Percentiles rank a stretch among this genome's conserved stretches.
Evolutionary conservation across 1,140 invertebrate genomes (phyloP).

Genomic region (Ostrea denselamellosa): DNA sequence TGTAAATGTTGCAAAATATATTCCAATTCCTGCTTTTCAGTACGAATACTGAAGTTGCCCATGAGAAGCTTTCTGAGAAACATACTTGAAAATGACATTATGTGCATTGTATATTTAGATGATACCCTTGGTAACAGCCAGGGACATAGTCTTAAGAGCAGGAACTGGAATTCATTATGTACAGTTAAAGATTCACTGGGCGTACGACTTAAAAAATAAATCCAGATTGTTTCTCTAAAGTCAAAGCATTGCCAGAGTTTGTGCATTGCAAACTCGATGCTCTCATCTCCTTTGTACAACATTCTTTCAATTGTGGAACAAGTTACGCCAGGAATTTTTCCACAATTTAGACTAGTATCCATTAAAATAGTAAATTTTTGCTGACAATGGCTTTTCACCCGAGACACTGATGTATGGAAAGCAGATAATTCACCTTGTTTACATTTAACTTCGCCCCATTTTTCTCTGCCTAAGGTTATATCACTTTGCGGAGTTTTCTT

Average conservation of each 20-base stretch:
- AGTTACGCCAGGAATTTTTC: neutral
- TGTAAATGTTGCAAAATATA: neutral
- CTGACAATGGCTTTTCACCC: neutral
- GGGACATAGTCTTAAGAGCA: neutral
- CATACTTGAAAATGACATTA: neutral
- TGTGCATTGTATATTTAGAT: neutral
- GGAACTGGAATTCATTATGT: neutral
- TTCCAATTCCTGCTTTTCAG: neutral
- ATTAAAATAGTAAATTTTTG: neutral
- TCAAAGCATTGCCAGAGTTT: neutral
- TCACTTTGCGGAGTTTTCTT: neutral
- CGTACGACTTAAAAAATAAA: neutral
- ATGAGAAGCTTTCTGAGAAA: neutral
- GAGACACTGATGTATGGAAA: neutral
- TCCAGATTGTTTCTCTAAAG: neutral
- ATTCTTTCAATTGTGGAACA: neutral
- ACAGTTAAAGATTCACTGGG: neutral
- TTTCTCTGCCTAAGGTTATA: neutral
- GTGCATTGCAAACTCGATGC: neutral
- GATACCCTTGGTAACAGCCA: neutral
- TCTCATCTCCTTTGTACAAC: neutral
- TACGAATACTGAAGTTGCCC: neutral
- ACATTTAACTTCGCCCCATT: neutral
- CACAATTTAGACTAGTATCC: neutral
- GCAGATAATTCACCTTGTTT: neutral